phyloP scores from a whole-genome alignment of 1,140 invertebrate genomes.

The Calliphora vicina region DNA sequence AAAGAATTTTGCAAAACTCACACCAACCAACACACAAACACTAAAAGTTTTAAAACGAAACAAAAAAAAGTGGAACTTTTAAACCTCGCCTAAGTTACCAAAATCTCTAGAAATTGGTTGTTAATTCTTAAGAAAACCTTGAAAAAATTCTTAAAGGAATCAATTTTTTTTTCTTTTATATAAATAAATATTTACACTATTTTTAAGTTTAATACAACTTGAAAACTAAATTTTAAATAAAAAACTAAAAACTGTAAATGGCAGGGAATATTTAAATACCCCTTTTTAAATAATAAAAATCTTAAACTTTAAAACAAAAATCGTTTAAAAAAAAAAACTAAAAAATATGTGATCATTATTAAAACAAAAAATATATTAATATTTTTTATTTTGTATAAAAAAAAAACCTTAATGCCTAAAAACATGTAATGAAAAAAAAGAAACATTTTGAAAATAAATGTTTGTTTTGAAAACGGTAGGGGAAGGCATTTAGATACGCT shows the following conservation, averaged over 20 bases:
- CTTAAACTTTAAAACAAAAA: not conserved
- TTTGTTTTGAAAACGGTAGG: conserved; percentile 18
- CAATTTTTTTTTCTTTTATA: not conserved
- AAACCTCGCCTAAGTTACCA: conserved; percentile 19
- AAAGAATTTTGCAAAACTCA: not conserved
- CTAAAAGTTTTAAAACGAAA: not conserved
- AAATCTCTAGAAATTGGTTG: conserved; percentile 27
- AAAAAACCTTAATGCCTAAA: not conserved
- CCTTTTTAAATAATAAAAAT: not conserved
- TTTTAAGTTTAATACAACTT: not conserved
- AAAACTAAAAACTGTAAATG: not conserved
- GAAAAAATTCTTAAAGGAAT: not conserved
- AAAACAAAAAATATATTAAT: not conserved
- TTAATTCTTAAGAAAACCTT: not conserved
- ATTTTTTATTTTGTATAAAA: not conserved
- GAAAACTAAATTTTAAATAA: not conserved
- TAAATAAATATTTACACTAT: not conserved
- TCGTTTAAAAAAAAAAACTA: not conserved
- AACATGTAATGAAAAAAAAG: not conserved
- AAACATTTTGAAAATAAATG: not conserved
- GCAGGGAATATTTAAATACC: not conserved
- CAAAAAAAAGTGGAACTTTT: conserved; percentile 12
- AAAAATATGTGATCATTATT: conserved; percentile 6
- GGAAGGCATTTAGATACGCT: conserved; percentile 35
- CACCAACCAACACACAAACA: not conserved